phyloP scores from a whole-genome alignment of 2,797 vertebrate species.

The Emydoidea blandingii region DNA sequence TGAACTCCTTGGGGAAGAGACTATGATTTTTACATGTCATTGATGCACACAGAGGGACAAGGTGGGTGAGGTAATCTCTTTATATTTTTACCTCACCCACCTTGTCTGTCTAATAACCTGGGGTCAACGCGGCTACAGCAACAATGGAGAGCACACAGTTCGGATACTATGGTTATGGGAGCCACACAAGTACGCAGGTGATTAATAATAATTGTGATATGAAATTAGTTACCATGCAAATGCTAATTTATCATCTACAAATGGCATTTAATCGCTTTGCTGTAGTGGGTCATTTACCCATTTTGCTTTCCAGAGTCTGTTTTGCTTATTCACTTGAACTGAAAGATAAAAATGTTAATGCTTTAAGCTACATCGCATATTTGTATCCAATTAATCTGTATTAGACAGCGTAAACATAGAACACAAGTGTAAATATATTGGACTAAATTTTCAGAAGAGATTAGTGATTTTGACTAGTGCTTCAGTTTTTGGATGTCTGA shows the following conservation, averaged over 20 bases:
- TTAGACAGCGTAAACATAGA: background rate
- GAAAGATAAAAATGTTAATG: background rate
- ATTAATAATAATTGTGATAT: background rate
- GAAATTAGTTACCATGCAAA: background rate
- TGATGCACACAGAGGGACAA: background rate
- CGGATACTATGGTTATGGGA: background rate
- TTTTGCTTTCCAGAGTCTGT: background rate
- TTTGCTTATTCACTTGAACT: background rate
- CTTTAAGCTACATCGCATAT: background rate
- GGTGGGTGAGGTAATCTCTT: background rate
- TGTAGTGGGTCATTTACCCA: background rate
- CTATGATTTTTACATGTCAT: background rate
- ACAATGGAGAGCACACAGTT: background rate
- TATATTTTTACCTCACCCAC: background rate
- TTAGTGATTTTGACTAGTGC: background rate
- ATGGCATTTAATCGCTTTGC: background rate
- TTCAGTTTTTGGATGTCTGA: fast-evolving
- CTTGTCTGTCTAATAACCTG: background rate
- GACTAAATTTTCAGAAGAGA: background rate
- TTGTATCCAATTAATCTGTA: background rate
- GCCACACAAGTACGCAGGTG: background rate
- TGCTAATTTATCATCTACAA: background rate
- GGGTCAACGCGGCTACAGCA: background rate
- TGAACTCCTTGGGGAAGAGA: background rate
- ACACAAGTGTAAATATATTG: background rate